Base-by-base conservation (phyloP, 2,113 vertebrate genomes). In the Coturnix japonica region DNA sequence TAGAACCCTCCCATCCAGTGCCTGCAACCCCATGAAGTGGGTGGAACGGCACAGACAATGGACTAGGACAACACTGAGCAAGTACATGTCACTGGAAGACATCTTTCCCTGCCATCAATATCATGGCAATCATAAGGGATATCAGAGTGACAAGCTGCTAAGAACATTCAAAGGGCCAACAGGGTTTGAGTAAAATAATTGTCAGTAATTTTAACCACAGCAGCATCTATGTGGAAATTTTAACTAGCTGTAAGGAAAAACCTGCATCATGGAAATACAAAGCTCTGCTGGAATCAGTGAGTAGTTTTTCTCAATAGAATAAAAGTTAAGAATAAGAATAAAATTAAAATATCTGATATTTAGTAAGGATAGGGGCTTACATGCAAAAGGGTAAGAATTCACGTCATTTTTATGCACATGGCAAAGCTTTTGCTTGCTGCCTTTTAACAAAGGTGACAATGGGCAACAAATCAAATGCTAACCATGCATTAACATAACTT, bases 381-480 rank as follows among this genome's bases (percentile, higher is more conserved):
- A 35, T 25, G 51, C 26, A 85, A 88, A 93, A 90, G 35, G 44
- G 75, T 28, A 67, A 81, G 4, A 33, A 81, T 61, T 73, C 4
- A 81, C 65, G 74, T 0, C 2, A 61, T 47, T 78, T 90, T 70
- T 65, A 66, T 31, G 21, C 49, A 49, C 14, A 46, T 12, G 19
- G 74, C 8, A 88, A 84, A 69, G 47, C 15, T 57, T 93, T 81
- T 72, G 14, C 54, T 90, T 49, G 65, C 35, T 49, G 79, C 78
- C 25, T 69, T 69, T 59, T 64, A 70, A 76, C 4, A 63, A 80
- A 75, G 47, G n/a, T 33, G 59, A 82, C 49, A 85, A 49, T 5
- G 14, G 49, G 44, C 54, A 93, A 71, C 11, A 86, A 90, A 87
- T 66, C 33, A 81, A 91, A 90, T 59, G 41, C 41, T 49, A 95